Base-by-base conservation (phyloP, 2,113 vertebrate species). In the Thomomys bottae region DNA sequence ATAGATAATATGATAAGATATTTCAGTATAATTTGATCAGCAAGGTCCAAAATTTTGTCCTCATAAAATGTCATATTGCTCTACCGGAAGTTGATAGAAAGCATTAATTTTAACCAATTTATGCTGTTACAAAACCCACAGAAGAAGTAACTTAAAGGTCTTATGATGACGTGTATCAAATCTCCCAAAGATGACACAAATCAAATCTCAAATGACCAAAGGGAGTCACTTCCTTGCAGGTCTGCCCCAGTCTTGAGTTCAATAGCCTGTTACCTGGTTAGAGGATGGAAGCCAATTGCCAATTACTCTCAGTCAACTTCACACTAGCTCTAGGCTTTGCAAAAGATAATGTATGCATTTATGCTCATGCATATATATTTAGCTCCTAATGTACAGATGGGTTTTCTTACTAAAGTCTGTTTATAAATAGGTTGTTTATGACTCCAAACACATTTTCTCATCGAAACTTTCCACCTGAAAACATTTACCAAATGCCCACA, bases 401-500 rank as follows among this genome's bases (percentile, higher is more conserved):
- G 38, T 11, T 92, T 93, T 90, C 36, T 92, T 92, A 76, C 54
- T 42, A 32, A 91, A 72, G 32, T 42, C 32, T 90, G 57, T 76
- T 64, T 92, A 87, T 90, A 73, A 90, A 73, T 83, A 94, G 63
- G 57, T 84, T 84, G 89, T 87, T 96, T 89, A 73, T 90, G 66
- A 88, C 66, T 88, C 63, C 45, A 61, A 72, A 88, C 75, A 54
- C n/a, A 88, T 82, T 66, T 88, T 83, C 66, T 90, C 28, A 40
- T 38, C 49, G 83, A 81, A 61, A 80, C 36, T 76, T 83, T 42
- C 21, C 42, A 49, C 68, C 73, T 59, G 17, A 80, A 95, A 86
- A 64, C 30, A 70, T 82, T 89, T 88, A 45, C 72, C 40, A 70
- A 92, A 45, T 57, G 23, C 15, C 30, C 28, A 18, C 76, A 80